Conservation (phyloP, 1,140 invertebrate genomes). For the Sarcophaga bullata region DNA sequence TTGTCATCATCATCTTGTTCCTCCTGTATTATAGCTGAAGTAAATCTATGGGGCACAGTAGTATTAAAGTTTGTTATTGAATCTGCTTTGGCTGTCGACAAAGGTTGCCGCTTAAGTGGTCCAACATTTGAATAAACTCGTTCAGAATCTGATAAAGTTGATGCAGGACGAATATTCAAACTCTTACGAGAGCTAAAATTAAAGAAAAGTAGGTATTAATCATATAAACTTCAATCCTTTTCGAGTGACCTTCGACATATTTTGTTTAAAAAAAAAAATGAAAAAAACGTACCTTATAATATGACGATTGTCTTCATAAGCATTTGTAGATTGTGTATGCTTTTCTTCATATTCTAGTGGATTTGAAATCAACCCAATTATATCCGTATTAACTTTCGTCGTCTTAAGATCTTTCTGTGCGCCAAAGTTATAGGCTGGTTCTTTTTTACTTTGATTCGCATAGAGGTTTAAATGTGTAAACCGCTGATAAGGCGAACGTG, state of each 20-base stretch:
- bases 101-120: constrained; percentile 48
- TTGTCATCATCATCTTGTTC: not conserved
- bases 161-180: constrained; percentile 52
- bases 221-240: no score
- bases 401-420: not conserved
- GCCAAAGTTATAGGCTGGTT: constrained; percentile 55
- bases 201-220: not conserved
- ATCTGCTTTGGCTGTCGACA: constrained; percentile 38
- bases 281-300: constrained; percentile 8
- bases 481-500: constrained; percentile 46
- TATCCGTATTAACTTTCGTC: constrained; percentile 20
- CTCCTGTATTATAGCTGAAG: constrained; percentile 47
- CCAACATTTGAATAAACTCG: constrained; percentile 43
- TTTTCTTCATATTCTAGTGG: constrained; percentile 29
- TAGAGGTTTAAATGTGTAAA: constrained; percentile 51
- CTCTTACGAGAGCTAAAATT: constrained; percentile 52
- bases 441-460: constrained; percentile 50
- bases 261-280: no score
- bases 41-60: constrained; percentile 41
- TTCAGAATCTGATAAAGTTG: constrained; percentile 44
- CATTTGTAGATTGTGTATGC: not conserved
- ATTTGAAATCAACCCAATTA: constrained; percentile 35
- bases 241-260: no score
- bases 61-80: not conserved
- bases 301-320: not conserved